Conservation (phyloP, 2,113 vertebrate species). For the Setophaga petechia region DNA sequence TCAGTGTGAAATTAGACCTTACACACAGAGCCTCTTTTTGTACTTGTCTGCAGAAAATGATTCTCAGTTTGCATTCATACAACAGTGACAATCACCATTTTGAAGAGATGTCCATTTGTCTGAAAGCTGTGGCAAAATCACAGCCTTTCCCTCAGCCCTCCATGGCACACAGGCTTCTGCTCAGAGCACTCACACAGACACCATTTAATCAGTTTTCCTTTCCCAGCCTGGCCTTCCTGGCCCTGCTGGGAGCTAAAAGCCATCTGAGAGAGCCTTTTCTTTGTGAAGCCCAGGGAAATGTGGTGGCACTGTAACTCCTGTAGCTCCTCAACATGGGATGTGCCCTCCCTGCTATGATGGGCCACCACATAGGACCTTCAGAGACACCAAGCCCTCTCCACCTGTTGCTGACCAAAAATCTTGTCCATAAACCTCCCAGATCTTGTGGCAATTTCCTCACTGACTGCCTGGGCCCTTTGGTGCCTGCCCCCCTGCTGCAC, state of each 20-base stretch:
- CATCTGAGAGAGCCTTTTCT: not conserved
- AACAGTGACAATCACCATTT: not conserved
- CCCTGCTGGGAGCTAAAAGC: not conserved
- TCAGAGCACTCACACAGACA: not conserved
- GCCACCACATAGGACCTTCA: not conserved
- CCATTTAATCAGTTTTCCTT: not conserved
- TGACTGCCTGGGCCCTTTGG: not conserved
- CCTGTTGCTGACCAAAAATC: not conserved
- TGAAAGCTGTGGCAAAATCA: not conserved
- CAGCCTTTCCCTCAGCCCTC: not conserved
- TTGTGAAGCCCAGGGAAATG: not conserved
- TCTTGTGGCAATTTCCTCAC: not conserved
- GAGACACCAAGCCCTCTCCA: not conserved
- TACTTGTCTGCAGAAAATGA: not conserved
- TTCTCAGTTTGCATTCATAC: not conserved
- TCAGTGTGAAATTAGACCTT: not conserved
- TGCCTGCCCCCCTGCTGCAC: not conserved
- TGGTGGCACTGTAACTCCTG: not conserved
- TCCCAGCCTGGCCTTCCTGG: not conserved
- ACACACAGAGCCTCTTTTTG: not conserved
- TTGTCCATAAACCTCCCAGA: not conserved
- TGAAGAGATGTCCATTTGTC: not conserved
- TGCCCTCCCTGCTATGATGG: not conserved
- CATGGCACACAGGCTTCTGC: not conserved
- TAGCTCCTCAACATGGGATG: not conserved